Percentiles rank a stretch among this genome's conserved stretches.
phyloP scores from a whole-genome alignment of 2,797 vertebrate genomes.

The Ctenopoma kingsleyae region DNA sequence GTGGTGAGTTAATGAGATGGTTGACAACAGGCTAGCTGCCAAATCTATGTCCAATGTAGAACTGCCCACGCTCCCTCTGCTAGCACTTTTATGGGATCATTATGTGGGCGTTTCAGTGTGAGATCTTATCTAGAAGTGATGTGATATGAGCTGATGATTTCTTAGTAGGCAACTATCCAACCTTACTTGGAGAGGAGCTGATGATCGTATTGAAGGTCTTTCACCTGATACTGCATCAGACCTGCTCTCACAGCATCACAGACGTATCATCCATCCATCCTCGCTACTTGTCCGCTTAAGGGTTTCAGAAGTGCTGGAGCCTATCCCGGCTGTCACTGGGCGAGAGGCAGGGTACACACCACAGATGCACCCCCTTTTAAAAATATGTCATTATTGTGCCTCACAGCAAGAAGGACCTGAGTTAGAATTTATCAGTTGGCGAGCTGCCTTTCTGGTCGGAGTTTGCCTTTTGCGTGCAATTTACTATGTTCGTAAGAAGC shows the following conservation, averaged over 20 bases:
- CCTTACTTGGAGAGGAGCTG: conserved; percentile 41
- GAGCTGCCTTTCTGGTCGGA: no score
- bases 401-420: no score
- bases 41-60: conserved; percentile 72
- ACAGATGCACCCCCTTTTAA: neutral
- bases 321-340: no score
- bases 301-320: no score
- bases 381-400: no score
- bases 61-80: conserved; percentile 82
- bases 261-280: neutral
- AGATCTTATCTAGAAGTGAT: conserved; percentile 73
- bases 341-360: neutral
- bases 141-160: conserved; percentile 72
- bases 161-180: conserved; percentile 59
- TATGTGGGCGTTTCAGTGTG: conserved; percentile 72
- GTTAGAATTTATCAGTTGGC: no score
- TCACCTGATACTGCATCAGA: conserved; percentile 25
- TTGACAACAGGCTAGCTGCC: conserved; percentile 69
- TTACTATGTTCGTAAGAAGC: no score
- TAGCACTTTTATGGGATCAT: conserved; percentile 78
- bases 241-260: conserved; percentile 9
- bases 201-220: conserved; percentile 28
- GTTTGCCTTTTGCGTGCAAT: no score
- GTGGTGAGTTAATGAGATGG: conserved; percentile 61
- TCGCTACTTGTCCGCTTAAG: no score